Evolutionary conservation across 2,113 vertebrate species (phyloP), one percentile per base, ranked within the genome.

Genomic region (Phaethon lepturus): DNA sequence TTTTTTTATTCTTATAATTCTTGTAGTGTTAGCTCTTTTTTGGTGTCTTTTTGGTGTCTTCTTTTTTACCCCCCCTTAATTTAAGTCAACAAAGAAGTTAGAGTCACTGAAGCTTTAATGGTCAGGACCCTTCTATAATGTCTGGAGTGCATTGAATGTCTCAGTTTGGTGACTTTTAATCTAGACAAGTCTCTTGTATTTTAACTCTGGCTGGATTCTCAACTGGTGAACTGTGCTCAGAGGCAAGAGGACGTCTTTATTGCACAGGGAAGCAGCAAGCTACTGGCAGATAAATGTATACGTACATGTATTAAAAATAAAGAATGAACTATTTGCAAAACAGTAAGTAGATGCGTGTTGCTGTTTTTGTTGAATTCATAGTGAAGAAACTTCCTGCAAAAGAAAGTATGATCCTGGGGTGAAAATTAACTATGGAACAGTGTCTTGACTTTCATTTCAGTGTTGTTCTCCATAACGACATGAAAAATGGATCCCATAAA

Each of bases 391-490:
- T 95, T 92, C 49, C 55, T 86, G 66, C 90, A 92, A 96, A 97
- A 84, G 55, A 77, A 97, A 91, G 63, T 80, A 82, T 73, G 73
- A 96, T 92, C 55, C 49, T 52, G 87, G 74, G 78, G 90, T 97
- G 90, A 95, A 97, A 96, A 93, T 95, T 91, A 97, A 92, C 89
- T 92, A 66, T 94, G 95, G 88, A 97, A 79, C 55, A 96, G 85
- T 28, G 44, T 91, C 93, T 95, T 96, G 42, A 42, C 52, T 88
- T 88, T 71, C 31, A 55, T 90, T 86, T 90, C 33, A 60, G 17
- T 52, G 25, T 59, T 88, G 5, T 92, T 81, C 59, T 69, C 52
- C 62, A 42, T 95, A 97, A 96, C 84, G 78, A 62, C 93, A 91
- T 73, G 88, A 97, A 95, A 97, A 94, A 72, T 63, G 79, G 86